Conservation (phyloP, 2,113 vertebrate species). For the Sinosuthora webbiana region DNA sequence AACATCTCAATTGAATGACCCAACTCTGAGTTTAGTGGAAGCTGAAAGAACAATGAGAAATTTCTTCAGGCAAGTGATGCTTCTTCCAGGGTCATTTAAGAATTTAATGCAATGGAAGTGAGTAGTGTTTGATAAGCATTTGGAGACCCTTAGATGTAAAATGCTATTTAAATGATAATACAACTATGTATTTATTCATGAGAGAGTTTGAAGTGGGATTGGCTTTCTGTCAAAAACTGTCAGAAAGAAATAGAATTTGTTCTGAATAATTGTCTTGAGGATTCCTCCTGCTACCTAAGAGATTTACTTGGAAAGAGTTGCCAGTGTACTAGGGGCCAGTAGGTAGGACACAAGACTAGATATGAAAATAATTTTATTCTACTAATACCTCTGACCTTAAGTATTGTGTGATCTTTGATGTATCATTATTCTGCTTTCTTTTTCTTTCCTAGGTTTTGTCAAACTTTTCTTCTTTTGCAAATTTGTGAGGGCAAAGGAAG, state of each 20-base stretch:
- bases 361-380: neutral
- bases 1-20: neutral
- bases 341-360: neutral
- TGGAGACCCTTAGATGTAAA: neutral
- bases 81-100: neutral
- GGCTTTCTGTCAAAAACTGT: slow-evolving; percentile 42
- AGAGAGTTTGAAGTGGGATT: neutral
- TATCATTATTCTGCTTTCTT: neutral
- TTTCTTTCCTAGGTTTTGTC: neutral
- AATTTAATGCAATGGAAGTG: neutral
- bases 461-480: neutral
- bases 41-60: neutral
- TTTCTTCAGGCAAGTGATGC: neutral
- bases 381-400: neutral
- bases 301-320: neutral
- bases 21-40: neutral
- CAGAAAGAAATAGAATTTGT: slow-evolving; percentile 37
- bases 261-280: slow-evolving; percentile 5
- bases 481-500: neutral
- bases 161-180: neutral
- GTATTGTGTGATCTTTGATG: neutral
- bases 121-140: neutral
- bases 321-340: neutral
- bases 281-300: neutral
- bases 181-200: slow-evolving; percentile 18